Percentiles rank a stretch among this genome's conserved stretches.
Conservation (phyloP, 2,113 vertebrate species). For the Mustela nigripes region DNA sequence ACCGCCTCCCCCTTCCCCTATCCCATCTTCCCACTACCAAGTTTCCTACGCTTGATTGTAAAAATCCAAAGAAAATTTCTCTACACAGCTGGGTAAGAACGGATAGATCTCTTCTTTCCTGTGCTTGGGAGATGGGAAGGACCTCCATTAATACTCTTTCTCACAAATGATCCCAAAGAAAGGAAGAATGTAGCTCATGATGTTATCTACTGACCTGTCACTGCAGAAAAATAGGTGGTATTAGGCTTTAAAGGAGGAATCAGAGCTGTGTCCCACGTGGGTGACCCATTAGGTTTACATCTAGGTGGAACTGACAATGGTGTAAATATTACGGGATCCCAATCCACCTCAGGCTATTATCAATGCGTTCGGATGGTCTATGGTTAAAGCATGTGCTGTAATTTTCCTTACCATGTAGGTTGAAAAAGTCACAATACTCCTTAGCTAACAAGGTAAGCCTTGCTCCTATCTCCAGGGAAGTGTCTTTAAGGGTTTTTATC, state of each 20-base stretch:
- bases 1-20: accelerated
- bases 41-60: background rate
- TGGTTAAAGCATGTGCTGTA: background rate
- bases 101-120: background rate
- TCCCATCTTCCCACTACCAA: background rate
- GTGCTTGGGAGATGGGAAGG: background rate
- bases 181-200: background rate
- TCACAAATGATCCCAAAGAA: background rate
- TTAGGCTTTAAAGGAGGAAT: background rate
- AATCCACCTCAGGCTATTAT: background rate
- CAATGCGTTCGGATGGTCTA: background rate
- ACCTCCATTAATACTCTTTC: background rate
- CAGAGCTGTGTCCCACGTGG: background rate
- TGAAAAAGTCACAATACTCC: background rate
- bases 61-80: constrained; percentile 1
- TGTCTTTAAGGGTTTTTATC: background rate
- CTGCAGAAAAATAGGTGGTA: background rate
- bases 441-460: background rate
- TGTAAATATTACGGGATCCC: background rate
- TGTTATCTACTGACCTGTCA: background rate
- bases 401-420: background rate
- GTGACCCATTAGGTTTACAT: background rate
- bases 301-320: background rate
- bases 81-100: background rate
- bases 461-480: background rate